A percentile compares a stretch with the other conserved stretches of the same genome.
Evolutionary conservation across 2,888 invertebrate species (phyloP).

Genomic region (Bembecia ichneumoniformis): DNA sequence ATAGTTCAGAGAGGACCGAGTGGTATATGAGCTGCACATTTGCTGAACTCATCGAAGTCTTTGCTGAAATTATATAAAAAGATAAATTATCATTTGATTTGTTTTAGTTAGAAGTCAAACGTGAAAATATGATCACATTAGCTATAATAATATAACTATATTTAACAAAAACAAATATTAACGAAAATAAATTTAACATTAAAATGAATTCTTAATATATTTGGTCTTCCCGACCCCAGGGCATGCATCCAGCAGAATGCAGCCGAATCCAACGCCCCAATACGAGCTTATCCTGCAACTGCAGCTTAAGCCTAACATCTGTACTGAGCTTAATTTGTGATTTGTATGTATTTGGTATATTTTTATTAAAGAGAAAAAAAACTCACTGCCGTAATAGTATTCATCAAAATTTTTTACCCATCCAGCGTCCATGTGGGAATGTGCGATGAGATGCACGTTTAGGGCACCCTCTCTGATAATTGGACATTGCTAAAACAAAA

Average conservation of each 20-base stretch:
- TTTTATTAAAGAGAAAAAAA: not conserved
- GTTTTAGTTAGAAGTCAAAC: no score
- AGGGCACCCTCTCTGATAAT: conserved; percentile 50
- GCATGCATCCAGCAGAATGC: not conserved
- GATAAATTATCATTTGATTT: not conserved
- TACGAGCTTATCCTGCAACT: no score
- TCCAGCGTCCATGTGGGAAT: conserved; percentile 89
- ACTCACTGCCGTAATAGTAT: conserved; percentile 79
- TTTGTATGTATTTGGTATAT: no score
- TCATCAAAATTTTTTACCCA: conserved; percentile 90
- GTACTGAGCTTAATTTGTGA: no score
- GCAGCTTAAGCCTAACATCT: no score
- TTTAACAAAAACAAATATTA: no score
- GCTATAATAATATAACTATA: no score
- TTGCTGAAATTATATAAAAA: conserved; percentile 29
- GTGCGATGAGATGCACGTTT: conserved; percentile 71
- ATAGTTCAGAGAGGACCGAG: conserved; percentile 49
- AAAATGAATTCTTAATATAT: no score
- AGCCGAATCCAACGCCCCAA: no score
- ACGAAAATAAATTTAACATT: no score
- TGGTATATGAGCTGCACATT: conserved; percentile 58
- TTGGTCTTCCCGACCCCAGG: no score
- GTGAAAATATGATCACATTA: no score
- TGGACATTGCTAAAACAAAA: conserved; percentile 55
- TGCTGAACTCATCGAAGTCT: conserved; percentile 42